Evolutionary conservation across 2,888 invertebrate species (phyloP), one percentile per base, ranked within the genome.

Genomic region (Tachina fera): DNA sequence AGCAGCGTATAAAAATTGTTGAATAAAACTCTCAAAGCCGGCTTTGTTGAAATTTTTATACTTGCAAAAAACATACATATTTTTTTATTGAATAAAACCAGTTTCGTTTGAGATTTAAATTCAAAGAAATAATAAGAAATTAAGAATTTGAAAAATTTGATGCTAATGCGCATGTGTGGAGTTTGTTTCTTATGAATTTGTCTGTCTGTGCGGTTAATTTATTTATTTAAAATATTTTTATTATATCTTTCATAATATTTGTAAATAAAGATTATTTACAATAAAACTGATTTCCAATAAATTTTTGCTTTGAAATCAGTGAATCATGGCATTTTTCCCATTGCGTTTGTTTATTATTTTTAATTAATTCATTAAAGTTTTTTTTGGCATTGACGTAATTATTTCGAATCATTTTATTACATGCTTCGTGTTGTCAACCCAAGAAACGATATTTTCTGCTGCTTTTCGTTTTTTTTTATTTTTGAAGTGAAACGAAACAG

Each of bases 111-210:
- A 51, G 22, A 51, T 78, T 68, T 41, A n/a, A 51, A 70, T 31
- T 47, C 14, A 68, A 58, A 49, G 47, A 60, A 51, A 65, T 16
- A 74, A 31, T 31, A 39, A 58, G 41, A 19, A 41, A 51, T 70
- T 16, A 71, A 78, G 68, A 78, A 78, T 63, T 78, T 61, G 0
- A 78, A 70, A 71, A 61, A 61, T 78, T 51, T 70, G 22, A 61
- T 68, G 53, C 61, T 45, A 31, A 43, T 61, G 70, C 70, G 68
- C 41, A 60, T 60, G 56, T 70, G 60, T 51, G 14, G 10, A 19
- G 41, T 41, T 60, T n/a, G 9, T 68, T 58, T 47, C 22, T 3
- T 43, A 11, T n/a, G 9, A 39, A 58, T 9, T 49, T 9, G 51
- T 51, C 45, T 9, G 43, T 53, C 9, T 43, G 13, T 10, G 61